A percentile compares a stretch with the other conserved stretches of the same genome.
Conservation (phyloP, 1,140 invertebrate genomes). For the Hydropsyche tenuis region DNA sequence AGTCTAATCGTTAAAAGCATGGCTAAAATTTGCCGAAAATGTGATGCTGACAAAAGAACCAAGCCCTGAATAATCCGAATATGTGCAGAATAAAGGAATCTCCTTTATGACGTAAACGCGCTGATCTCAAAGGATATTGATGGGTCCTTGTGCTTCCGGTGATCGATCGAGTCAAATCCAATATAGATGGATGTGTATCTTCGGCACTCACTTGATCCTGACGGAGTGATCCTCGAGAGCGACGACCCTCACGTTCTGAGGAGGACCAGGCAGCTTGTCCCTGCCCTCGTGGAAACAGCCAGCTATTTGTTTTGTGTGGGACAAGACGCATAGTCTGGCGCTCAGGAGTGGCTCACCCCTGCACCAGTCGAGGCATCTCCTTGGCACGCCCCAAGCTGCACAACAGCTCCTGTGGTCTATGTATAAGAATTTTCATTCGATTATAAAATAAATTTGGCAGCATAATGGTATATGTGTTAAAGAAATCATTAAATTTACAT, state of each 20-base stretch:
- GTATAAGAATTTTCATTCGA: not conserved
- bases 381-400: slow-evolving; percentile 73
- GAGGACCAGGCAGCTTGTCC: slow-evolving; percentile 79
- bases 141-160: not conserved
- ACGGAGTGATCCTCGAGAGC: slow-evolving; percentile 67
- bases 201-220: slow-evolving; percentile 58
- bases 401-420: slow-evolving; percentile 81
- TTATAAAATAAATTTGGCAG: no score
- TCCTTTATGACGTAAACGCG: no score
- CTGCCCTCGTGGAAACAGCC: slow-evolving; percentile 81
- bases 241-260: slow-evolving; percentile 71
- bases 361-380: slow-evolving; percentile 54
- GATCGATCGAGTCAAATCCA: not conserved
- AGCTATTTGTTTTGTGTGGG: slow-evolving; percentile 76
- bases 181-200: not conserved
- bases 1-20: no score
- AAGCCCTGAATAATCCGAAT: no score
- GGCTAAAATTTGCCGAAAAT: no score
- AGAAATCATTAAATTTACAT: no score
- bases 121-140: no score
- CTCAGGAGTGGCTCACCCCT: slow-evolving; percentile 69
- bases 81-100: no score
- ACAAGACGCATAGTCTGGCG: slow-evolving; percentile 71
- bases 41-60: no score
- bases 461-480: no score